Percentiles rank a stretch among this genome's conserved stretches.
These are phyloP conservation scores for Mythimna vitellina DNA, from an alignment of 2,888 invertebrate genomes.

Conservation along the genomic window DNA sequence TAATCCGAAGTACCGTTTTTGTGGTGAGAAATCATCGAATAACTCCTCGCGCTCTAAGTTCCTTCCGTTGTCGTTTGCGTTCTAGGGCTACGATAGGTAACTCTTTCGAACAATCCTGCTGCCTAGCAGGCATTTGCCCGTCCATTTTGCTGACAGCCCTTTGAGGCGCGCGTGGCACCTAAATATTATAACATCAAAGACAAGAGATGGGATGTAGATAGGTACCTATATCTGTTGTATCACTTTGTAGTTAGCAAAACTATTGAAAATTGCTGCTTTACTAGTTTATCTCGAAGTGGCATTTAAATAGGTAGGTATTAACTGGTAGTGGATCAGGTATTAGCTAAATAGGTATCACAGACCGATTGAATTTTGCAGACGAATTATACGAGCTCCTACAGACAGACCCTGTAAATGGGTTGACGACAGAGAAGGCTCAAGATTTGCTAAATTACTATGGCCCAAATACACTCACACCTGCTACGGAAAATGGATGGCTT, in stretches of 20 bases:
- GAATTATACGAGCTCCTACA: slow-evolving; percentile 76
- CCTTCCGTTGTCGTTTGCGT: too few relatives aligned
- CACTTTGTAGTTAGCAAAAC: background rate
- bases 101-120: too few relatives aligned
- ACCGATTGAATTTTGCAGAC: slow-evolving; percentile 68
- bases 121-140: too few relatives aligned
- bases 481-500: slow-evolving; percentile 92
- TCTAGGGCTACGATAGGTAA: too few relatives aligned
- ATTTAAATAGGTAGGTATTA: background rate
- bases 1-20: background rate
- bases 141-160: too few relatives aligned
- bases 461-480: slow-evolving; percentile 94
- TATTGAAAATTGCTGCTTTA: background rate
- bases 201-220: too few relatives aligned
- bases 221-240: background rate
- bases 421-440: slow-evolving; percentile 91
- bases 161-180: too few relatives aligned
- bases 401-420: slow-evolving; percentile 88
- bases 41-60: too few relatives aligned
- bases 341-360: background rate
- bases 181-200: too few relatives aligned
- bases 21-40: too few relatives aligned
- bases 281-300: background rate
- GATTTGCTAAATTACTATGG: slow-evolving; percentile 91
- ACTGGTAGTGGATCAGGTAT: background rate